Evolutionary conservation across 2,888 invertebrate genomes (phyloP).

Genomic region (Xylota segnis): DNA sequence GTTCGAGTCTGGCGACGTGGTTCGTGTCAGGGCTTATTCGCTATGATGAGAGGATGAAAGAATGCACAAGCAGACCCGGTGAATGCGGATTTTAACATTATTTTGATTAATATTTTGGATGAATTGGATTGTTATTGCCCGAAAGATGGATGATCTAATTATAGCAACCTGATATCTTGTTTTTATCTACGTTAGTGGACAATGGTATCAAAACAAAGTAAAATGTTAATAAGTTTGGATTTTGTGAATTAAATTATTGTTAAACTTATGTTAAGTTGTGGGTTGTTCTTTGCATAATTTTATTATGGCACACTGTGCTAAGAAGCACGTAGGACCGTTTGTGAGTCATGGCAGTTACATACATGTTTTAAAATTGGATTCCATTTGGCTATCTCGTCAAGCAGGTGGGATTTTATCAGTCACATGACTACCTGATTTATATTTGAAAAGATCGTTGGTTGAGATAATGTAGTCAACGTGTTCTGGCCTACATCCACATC

Average conservation of each 20-base stretch:
- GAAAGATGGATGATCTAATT: constrained; percentile 15
- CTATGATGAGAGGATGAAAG: constrained; percentile 80
- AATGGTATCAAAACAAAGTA: background rate
- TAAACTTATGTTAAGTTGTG: background rate
- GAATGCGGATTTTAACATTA: constrained; percentile 34
- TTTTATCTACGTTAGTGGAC: background rate
- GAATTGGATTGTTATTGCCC: constrained; percentile 9
- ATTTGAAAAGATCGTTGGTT: no score
- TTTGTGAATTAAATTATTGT: background rate
- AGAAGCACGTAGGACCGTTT: background rate
- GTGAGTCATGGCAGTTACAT: no score
- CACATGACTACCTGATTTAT: no score
- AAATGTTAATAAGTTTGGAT: constrained; percentile 1
- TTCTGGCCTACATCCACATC: no score
- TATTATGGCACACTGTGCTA: background rate
- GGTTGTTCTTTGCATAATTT: background rate
- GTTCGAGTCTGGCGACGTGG: constrained; percentile 81
- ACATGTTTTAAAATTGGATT: no score
- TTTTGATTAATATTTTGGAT: constrained; percentile 35
- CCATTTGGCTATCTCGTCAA: no score
- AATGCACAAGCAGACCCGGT: constrained; percentile 5
- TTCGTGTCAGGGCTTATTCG: constrained; percentile 81
- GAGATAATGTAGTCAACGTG: no score
- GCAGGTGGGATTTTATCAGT: no score
- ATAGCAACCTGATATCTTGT: background rate